Evolutionary conservation across 2,113 vertebrate species (phyloP), one percentile per base, ranked within the genome.

Genomic region (Catagonus wagneri): DNA sequence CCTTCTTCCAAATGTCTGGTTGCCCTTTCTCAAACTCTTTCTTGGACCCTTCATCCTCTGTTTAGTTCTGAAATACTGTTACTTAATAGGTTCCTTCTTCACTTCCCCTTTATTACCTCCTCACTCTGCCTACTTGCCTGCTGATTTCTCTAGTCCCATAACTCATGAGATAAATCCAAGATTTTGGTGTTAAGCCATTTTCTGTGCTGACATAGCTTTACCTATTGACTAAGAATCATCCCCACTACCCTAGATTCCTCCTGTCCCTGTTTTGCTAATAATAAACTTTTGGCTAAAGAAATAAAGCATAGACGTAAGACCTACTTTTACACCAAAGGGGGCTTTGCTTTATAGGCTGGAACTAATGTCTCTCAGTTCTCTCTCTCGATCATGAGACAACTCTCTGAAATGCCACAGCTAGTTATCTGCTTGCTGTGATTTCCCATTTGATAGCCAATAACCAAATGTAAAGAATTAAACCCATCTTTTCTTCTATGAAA

Each of bases 11-110:
- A 71, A 34, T 86, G 8, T 81, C 22, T 83, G 20, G 1, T 32
- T 27, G 2, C 6, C 50, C 32, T 68, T 83, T 86, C 44, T 93
- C 32, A 84, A 7, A 66, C 13, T 54, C 29, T 74, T 71, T 50
- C 12, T 52, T 93, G 17, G 36, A 32, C 17, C 8, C 1, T 1
- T 86, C 32, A 11, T 72, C 14, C 27, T 72, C 54, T 86, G 23
- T 60, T 86, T 61, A 61, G 3, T 50, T 56, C 15, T 96, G 9
- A 75, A 85, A 72, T 94, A 44, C 32, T 50, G 27, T 52, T 58
- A 19, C n/a, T 79, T 54, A 52, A 2, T 3, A 6, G 19, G 6
- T 71, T 56, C 19, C 44, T 84, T 84, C 29, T 22, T 75, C 13
- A 79, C 3, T 56, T 71, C 20, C 71, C 3, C 6, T 7, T 80